Percentiles rank a stretch among this genome's conserved stretches.
These are phyloP conservation scores for Yponomeuta cagnagella DNA, from an alignment of 2,888 invertebrate species.

Conservation along the genomic window DNA sequence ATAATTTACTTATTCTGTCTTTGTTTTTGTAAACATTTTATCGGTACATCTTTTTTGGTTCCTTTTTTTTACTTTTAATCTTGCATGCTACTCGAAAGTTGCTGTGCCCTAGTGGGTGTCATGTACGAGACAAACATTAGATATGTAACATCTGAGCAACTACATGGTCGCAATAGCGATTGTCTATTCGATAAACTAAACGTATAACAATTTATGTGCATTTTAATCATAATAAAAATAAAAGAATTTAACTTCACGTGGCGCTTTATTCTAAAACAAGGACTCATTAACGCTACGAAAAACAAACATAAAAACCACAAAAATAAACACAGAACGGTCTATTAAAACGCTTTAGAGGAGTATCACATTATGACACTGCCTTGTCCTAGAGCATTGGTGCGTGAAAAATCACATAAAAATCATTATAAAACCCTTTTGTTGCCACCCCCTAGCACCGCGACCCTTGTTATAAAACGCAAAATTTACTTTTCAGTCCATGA, in stretches of 20 bases:
- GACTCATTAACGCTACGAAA: neutral
- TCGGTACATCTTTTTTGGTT: too few relatives aligned
- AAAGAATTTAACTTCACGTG: conserved; percentile 4
- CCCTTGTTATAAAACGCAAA: conserved; percentile 13
- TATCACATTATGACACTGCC: conserved; percentile 11
- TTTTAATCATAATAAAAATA: too few relatives aligned
- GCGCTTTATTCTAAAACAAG: conserved; percentile 16
- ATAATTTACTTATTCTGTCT: too few relatives aligned
- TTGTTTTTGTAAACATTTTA: too few relatives aligned
- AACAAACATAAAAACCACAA: conserved; percentile 1
- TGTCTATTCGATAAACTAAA: too few relatives aligned
- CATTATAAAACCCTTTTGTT: conserved; percentile 47
- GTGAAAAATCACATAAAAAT: conserved; percentile 64
- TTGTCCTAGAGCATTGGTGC: conserved; percentile 32
- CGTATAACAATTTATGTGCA: too few relatives aligned
- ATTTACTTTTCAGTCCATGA: neutral
- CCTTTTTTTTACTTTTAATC: too few relatives aligned
- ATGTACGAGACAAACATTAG: too few relatives aligned
- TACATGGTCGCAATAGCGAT: too few relatives aligned
- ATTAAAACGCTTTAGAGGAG: conserved; percentile 10
- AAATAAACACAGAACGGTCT: conserved; percentile 8
- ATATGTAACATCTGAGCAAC: too few relatives aligned
- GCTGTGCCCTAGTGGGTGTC: too few relatives aligned
- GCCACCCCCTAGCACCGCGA: conserved; percentile 5
- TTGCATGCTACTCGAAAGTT: too few relatives aligned